Conservation (phyloP, 2,888 invertebrate species). For the Limnephilus auricula region DNA sequence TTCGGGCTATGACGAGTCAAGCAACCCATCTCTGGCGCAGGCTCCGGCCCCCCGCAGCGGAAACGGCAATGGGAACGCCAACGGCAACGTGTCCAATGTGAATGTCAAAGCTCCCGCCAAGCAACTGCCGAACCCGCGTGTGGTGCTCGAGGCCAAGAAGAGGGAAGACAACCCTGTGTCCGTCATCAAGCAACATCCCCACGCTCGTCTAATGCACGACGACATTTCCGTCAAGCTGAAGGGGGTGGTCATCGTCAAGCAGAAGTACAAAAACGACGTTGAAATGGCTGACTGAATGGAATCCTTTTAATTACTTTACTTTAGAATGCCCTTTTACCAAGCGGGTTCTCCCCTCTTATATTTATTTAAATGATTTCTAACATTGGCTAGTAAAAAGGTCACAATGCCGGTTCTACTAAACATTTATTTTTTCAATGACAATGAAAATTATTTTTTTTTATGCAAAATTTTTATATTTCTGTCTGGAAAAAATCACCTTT, state of each 20-base stretch:
- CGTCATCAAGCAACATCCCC: slow-evolving; percentile 26
- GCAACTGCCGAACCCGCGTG: background rate
- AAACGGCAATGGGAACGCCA: background rate
- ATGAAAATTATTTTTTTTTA: too few species aligned
- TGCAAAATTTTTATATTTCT: too few species aligned
- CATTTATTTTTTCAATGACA: background rate
- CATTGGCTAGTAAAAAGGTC: slow-evolving; percentile 8
- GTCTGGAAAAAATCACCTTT: background rate
- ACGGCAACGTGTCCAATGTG: background rate
- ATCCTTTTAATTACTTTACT: slow-evolving; percentile 10
- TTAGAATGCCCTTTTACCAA: slow-evolving; percentile 2
- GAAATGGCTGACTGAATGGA: background rate
- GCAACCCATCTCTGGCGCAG: slow-evolving; percentile 36
- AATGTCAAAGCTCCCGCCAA: background rate
- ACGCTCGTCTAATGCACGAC: background rate
- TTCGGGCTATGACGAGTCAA: slow-evolving; percentile 84
- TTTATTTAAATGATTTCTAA: slow-evolving; percentile 2
- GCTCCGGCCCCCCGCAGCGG: background rate
- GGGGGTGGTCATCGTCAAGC: slow-evolving; percentile 11
- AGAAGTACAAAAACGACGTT: slow-evolving; percentile 1
- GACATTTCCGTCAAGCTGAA: slow-evolving; percentile 13
- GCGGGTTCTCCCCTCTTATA: background rate
- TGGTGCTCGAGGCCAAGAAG: background rate
- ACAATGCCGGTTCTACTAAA: background rate
- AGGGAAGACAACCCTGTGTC: slow-evolving; percentile 7